Base-by-base conservation (phyloP, 2,113 vertebrate genomes). In the Sclerurus mexicanus region DNA sequence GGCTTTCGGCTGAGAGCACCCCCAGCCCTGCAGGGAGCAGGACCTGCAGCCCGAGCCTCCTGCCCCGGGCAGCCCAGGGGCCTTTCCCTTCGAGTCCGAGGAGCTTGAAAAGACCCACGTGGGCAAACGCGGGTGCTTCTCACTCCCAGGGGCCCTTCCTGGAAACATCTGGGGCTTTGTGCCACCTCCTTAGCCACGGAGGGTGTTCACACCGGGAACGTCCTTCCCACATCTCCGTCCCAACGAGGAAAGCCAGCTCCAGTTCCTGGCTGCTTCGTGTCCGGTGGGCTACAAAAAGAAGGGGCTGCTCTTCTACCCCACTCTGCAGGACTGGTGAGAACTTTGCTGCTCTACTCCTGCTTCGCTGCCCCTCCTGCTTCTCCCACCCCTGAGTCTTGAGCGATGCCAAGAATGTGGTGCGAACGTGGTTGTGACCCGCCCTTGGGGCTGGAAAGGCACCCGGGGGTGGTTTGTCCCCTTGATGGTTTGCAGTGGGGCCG, bases 171-270 rank as follows among this genome's bases (percentile, higher is more conserved):
- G 25, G 31, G 20, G 35, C 42, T 75, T 42, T 2, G 2, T 6
- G 7, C 44, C 37, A 28, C 47, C 19, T 37, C 42, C 53, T 72
- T 7, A 1, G 35, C 52, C 6, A 2, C 27, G 1, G 46, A 10
- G 39, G 58, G 46, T 39, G 75, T 44, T 71, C 56, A 13, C 63
- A 25, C 19, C 1, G 9, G 25, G 31, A 31, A 25, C 21, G 62
- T 37, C 46, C 72, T 42, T n/a, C 72, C 72, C 44, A 25, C 42
- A 8, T 8, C n/a, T 4, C 3, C 33, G 22, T 21, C 75, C 35
- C 0, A 2, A 8, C 2, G 3, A 37, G 31, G 15, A 74, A 64
- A 83, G 39, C 2, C 33, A 18, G 1, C n/a, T 12, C 6, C 1
- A 0, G 11, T 56, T 31, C 28, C 47, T 16, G 30, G 56, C 58